Base-by-base conservation (phyloP, 2,113 vertebrate genomes). In the Platichthys flesus region DNA sequence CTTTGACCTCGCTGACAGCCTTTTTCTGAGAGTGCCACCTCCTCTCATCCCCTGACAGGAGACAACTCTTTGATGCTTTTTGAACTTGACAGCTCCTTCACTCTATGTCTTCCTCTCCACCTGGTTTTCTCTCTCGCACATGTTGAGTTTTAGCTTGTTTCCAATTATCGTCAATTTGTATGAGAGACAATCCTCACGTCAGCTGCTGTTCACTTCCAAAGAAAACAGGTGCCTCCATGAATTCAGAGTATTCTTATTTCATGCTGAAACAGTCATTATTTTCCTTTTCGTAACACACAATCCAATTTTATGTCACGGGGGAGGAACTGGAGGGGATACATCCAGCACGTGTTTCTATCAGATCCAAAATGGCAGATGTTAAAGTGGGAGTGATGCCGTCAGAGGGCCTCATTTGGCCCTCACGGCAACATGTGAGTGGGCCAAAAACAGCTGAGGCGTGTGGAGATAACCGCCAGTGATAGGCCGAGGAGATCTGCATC, bases 281-380 rank as follows among this genome's bases (percentile, higher is more conserved):
- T 52, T n/a, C 47, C 47, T n/a, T 54, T 9, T 54, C 6, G 42
- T 20, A 67, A 18, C 24, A 1, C 1, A 0, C n/a, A 1, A 65
- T 82, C 71, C 77, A 78, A 13, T 49, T 59, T 71, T 6, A 8
- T 65, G 66, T 74, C 79, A 69, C 37, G 2, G 9, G 42, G 51
- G 47, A 47, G 20, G 42, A 75, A n/a, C 67, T 18, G 66, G 18
- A 69, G 71, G 60, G 65, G 62, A 74, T 42, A 5, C 71, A 59
- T 18, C 0, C 7, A 31, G 31, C 58, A 24, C 67, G 81, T 79
- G 71, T 16, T 4, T 28, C 58, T 13, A 3, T 68, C 58, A 60
- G 66, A 74, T 80, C 65, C 76, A 84, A 66, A 24, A 76, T 72
- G 81, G 81, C 81, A 74, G 87, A 77, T 79, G 78, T 87, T 79